A percentile compares a stretch with the other conserved stretches of the same genome.
Conservation (phyloP, 2,888 invertebrate genomes). For the Drosophila lacicola region DNA sequence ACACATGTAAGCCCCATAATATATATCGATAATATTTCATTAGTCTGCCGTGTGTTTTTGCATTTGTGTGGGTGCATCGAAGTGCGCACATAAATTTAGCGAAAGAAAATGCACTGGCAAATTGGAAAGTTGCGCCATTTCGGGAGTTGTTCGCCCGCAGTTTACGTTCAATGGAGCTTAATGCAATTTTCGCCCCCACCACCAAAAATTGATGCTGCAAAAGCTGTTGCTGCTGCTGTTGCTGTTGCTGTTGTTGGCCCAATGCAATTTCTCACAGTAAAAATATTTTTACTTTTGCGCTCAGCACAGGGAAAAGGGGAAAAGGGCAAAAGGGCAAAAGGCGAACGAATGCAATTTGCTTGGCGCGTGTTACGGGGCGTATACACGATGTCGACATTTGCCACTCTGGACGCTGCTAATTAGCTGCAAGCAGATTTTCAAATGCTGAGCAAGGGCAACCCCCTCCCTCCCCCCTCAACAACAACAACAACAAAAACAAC, state of each 20-base stretch:
- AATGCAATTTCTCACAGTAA: conserved; percentile 54
- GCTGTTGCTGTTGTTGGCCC: conserved; percentile 1
- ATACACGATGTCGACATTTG: conserved; percentile 73
- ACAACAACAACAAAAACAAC: conserved; percentile 21
- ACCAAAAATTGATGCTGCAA: too few species aligned
- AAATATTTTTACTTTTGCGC: conserved; percentile 51
- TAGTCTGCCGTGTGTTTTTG: conserved; percentile 43
- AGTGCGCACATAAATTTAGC: conserved; percentile 73
- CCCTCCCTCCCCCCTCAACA: not conserved
- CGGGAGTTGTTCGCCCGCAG: conserved; percentile 28
- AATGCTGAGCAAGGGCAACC: conserved; percentile 23
- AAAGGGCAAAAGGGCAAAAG: conserved; percentile 1
- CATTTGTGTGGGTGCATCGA: conserved; percentile 48
- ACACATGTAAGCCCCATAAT: conserved; percentile 69
- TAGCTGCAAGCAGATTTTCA: conserved; percentile 73
- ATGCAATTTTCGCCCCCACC: conserved; percentile 60
- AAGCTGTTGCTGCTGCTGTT: too few species aligned
- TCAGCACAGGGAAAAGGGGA: conserved; percentile 7
- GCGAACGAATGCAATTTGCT: conserved; percentile 64
- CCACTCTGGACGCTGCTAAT: conserved; percentile 68
- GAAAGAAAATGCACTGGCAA: conserved; percentile 74
- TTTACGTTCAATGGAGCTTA: conserved; percentile 68
- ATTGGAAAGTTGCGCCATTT: conserved; percentile 61
- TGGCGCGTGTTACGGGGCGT: conserved; percentile 63
- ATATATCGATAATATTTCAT: conserved; percentile 80